A percentile compares a stretch with the other conserved stretches of the same genome.
Conservation (phyloP, 1,140 invertebrate species). For the Danaus melanippus region DNA sequence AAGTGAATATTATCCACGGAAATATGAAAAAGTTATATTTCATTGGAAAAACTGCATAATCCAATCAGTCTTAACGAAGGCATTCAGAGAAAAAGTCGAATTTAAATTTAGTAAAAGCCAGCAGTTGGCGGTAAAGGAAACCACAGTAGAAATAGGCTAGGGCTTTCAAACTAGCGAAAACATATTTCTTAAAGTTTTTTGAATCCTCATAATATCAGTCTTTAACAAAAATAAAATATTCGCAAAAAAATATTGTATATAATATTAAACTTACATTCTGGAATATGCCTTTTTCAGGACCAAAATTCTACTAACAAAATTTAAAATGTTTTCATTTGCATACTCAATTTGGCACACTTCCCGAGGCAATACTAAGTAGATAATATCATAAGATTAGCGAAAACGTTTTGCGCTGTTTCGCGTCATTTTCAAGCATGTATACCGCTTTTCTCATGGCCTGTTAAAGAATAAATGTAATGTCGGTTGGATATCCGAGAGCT, state of each 20-base stretch:
- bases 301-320: conserved; percentile 12
- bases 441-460: conserved; percentile 34
- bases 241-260: conserved; percentile 1
- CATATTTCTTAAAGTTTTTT: not conserved
- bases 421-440: conserved; percentile 15
- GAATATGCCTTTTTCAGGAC: conserved; percentile 6
- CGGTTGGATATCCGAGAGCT: conserved; percentile 51
- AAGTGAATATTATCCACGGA: no score
- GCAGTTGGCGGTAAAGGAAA: conserved; percentile 36
- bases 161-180: conserved; percentile 19
- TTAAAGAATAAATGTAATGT: conserved; percentile 56
- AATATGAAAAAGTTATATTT: no score
- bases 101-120: conserved; percentile 62
- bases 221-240: not conserved
- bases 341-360: conserved; percentile 28
- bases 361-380: conserved; percentile 17
- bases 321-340: conserved; percentile 22
- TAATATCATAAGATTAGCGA: conserved; percentile 27
- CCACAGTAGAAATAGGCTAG: conserved; percentile 24
- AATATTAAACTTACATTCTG: conserved; percentile 6
- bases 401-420: conserved; percentile 3
- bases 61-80: conserved; percentile 53
- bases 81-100: conserved; percentile 48
- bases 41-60: conserved; percentile 22
- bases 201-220: not conserved